Conservation (phyloP, 2,888 invertebrate species). For the Pollenia labialis region DNA sequence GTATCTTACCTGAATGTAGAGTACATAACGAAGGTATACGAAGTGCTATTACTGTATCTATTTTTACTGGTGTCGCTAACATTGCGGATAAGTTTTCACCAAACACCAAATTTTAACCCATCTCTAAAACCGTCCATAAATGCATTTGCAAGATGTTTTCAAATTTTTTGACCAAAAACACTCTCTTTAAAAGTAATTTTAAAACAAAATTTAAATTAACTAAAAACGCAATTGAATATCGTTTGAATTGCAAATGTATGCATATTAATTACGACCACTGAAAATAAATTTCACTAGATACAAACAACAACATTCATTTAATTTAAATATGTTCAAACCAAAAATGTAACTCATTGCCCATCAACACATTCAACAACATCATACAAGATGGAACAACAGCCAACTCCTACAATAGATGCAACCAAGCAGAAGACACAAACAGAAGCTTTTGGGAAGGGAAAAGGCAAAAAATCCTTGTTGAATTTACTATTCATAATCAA, state of each 20-base stretch:
- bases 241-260: too few species aligned
- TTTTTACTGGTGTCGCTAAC: not conserved
- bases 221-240: too few species aligned
- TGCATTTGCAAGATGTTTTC: not conserved
- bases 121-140: not conserved
- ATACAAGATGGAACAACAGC: not conserved
- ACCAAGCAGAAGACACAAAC: not conserved
- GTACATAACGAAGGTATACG: not conserved
- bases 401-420: conserved; percentile 5
- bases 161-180: too few species aligned
- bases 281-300: not conserved
- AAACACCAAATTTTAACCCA: too few species aligned
- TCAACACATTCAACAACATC: not conserved
- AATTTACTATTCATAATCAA: conserved; percentile 42
- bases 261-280: too few species aligned
- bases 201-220: too few species aligned
- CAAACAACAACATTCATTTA: not conserved
- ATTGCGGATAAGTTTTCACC: not conserved
- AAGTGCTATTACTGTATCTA: not conserved
- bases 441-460: not conserved
- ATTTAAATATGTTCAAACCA: not conserved
- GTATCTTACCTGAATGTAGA: not conserved
- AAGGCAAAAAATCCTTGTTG: conserved; percentile 39
- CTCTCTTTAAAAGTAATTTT: too few species aligned
- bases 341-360: not conserved